phyloP scores from a whole-genome alignment of 2,113 vertebrate species.

The Raphicerus campestris region DNA sequence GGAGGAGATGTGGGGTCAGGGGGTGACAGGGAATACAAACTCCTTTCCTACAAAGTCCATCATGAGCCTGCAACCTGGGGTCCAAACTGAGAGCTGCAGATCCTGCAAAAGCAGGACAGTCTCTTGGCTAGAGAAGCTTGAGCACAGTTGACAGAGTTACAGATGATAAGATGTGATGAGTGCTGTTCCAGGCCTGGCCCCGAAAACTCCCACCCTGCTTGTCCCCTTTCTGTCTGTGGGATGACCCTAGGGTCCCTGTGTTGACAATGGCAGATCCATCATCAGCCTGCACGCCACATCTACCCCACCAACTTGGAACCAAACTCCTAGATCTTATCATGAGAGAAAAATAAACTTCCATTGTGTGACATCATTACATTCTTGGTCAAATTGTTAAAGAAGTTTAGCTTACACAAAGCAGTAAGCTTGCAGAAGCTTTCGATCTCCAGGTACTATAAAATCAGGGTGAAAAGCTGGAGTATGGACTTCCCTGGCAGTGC shows the following conservation, averaged over 20 bases:
- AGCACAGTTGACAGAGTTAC: no score
- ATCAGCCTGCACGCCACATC: neutral
- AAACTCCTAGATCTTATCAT: neutral
- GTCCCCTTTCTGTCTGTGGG: neutral
- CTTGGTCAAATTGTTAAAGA: neutral
- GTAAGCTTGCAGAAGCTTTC: neutral
- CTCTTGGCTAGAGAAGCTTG: neutral
- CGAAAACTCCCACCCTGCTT: neutral
- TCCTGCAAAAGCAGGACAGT: neutral
- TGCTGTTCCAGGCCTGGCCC: neutral
- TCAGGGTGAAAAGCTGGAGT: neutral
- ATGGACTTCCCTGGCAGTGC: neutral
- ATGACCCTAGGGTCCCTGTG: neutral
- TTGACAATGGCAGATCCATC: neutral
- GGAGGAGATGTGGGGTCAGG: neutral
- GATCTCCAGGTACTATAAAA: neutral
- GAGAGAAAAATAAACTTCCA: neutral
- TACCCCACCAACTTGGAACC: neutral
- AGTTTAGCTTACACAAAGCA: neutral
- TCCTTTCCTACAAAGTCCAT: neutral
- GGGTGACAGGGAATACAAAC: neutral
- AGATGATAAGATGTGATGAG: neutral
- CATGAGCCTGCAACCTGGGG: no score
- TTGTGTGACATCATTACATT: no score
- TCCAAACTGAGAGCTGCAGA: neutral